Evolutionary conservation across 2,888 invertebrate genomes (phyloP), one percentile per base, ranked within the genome.

Genomic region (Hybos culiciformis): DNA sequence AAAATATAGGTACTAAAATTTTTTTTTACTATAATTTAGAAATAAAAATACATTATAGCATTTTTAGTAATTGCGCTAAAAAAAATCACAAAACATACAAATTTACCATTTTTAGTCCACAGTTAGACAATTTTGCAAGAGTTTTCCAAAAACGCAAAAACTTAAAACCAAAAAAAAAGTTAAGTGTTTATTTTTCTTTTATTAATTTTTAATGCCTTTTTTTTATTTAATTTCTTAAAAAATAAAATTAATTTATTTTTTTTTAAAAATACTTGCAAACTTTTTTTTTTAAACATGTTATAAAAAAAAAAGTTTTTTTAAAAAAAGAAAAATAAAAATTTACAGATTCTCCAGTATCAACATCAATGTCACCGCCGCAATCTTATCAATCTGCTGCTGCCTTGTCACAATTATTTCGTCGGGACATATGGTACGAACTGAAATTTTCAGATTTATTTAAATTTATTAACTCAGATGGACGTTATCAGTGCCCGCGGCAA

Each of bases 371-470:
- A 59, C 59, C 54, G 60, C 58, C 48, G 57, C 61, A 41, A 59
- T 58, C 29, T 5, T 8, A 12, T 5, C 2, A 4, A 29, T 29
- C n/a, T 49, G 21, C 51, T 59, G 50, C 60, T 60, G 45, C 60
- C 60, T n/a, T n/a, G n/a, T n/a, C n/a, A 29, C 46, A 48, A 39
- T 56, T 63, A 31, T 49, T 62, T 46, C 59, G 63, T 47, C 58
- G 64, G 48, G 66, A 66, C 52, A 65, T 64, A 56, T 66, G 66
- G 65, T 66, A 66, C 51, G 66, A 66, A 55, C 56, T 67, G 50
- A 66, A 66, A 54, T 66, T 67, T 56, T 66, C 66, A 48, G 66
- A 66, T 58, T 53, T 66, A 50, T 63, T 65, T 49, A 66, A 66
- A 49, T 63, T 67, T 48, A 63, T 67, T 45, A 67, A 67, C 59